These are phyloP conservation scores for Aphrophora alni DNA, from an alignment of 2,888 invertebrate genomes.

Conservation along the genomic window DNA sequence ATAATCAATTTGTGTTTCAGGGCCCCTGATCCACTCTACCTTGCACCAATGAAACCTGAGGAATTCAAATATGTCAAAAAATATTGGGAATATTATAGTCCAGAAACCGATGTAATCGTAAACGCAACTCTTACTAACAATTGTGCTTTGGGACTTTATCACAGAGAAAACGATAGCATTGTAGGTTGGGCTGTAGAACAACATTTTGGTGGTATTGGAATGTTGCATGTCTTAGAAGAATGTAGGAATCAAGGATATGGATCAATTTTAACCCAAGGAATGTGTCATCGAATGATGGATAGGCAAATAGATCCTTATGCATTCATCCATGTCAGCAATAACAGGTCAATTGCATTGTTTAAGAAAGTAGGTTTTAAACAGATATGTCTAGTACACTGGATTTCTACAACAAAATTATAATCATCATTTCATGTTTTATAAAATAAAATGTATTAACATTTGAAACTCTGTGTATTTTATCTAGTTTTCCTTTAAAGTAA, in stretches of 20 bases:
- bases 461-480: no score
- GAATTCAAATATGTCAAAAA: background rate
- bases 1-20: background rate
- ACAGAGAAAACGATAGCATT: slow-evolving; percentile 14
- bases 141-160: slow-evolving; percentile 1
- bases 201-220: slow-evolving; percentile 28
- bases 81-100: slow-evolving; percentile 11
- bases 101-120: background rate
- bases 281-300: slow-evolving; percentile 1
- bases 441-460: no score
- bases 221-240: slow-evolving; percentile 17
- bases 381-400: slow-evolving; percentile 26
- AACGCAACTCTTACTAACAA: background rate
- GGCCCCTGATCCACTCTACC: background rate
- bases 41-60: background rate
- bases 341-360: background rate
- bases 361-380: slow-evolving; percentile 13
- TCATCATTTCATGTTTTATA: background rate
- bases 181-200: slow-evolving; percentile 27
- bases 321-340: slow-evolving; percentile 11
- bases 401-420: background rate
- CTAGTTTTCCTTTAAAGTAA: no score
- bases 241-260: slow-evolving; percentile 18
- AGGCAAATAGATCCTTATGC: slow-evolving; percentile 23
- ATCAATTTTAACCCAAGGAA: background rate